A percentile compares a stretch with the other conserved stretches of the same genome.
Conservation (phyloP, 2,888 invertebrate species). For the Tinea pellionella region DNA sequence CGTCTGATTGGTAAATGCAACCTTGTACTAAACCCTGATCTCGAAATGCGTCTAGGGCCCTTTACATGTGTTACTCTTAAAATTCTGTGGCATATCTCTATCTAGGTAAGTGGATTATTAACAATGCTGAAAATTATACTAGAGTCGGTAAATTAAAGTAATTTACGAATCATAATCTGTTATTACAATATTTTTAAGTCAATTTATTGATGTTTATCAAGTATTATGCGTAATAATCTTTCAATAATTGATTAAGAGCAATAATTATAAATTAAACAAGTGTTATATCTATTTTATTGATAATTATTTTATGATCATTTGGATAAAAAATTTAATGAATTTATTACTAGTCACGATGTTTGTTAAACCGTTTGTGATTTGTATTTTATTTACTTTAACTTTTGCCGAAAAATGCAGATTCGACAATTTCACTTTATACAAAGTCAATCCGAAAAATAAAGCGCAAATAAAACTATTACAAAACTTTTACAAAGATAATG, state of each 20-base stretch:
- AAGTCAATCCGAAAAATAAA: slow-evolving; percentile 56
- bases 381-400: not conserved
- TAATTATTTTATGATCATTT: not conserved
- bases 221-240: not conserved
- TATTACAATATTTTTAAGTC: too few species aligned
- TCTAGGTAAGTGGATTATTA: too few species aligned
- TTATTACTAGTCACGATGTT: not conserved
- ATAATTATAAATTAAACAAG: not conserved
- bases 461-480: slow-evolving; percentile 58
- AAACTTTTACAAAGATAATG: slow-evolving; percentile 28
- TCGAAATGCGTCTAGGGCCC: too few species aligned
- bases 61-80: too few species aligned
- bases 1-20: too few species aligned
- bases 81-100: too few species aligned
- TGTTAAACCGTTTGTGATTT: not conserved
- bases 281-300: not conserved
- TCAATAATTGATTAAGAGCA: not conserved
- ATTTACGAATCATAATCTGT: too few species aligned
- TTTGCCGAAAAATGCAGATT: slow-evolving; percentile 33
- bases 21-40: too few species aligned
- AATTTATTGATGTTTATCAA: not conserved
- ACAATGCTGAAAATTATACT: too few species aligned
- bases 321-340: not conserved
- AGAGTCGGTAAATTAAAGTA: too few species aligned
- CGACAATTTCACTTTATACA: slow-evolving; percentile 61